Base-by-base conservation (phyloP, 2,888 invertebrate genomes). In the Temnothorax ravouxi region DNA sequence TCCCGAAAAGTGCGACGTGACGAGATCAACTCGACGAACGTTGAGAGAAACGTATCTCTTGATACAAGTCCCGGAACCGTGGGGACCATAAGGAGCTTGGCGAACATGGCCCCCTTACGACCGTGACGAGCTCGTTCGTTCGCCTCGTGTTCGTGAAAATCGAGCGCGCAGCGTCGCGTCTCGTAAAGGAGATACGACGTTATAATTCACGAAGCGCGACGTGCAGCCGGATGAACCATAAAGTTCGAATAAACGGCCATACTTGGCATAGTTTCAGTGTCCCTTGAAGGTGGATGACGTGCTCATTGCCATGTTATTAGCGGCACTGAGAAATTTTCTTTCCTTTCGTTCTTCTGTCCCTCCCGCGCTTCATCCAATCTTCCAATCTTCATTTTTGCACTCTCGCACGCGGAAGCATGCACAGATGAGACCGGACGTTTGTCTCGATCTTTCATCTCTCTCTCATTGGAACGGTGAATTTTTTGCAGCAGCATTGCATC, bases 221-320 rank as follows among this genome's bases (percentile, higher is more conserved):
- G 34, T 62, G 61, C 54, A 72, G 56, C 82, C 83, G 66, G 83
- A 84, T 76, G 87, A 86, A 85, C 85, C 86, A 80, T 91, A 90
- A 90, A 91, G 85, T 69, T 54, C 56, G 84, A 87, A 86, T 85
- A 87, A 89, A 90, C 85, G 71, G 74, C 71, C 84, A 81, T 90
- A 85, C 87, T 87, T 88, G 86, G 89, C 88, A 87, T 87, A 87
- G 87, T 88, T 90, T 86, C 86, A 75, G 86, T 83, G 83, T 62
- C 79, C 25, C 56, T 66, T 59, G 76, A 83, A 83, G 81, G 67
- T 62, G 44, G 74, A 84, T 83, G 83, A 85, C 86, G 84, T 87
- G 72, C 84, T 71, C 83, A 77, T 87, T 87, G 83, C 84, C 84
- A 38, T 66, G 83, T 86, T 89, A 88, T 88, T 87, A 86, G 81